A percentile compares a stretch with the other conserved stretches of the same genome.
These are phyloP conservation scores for Aegithalos caudatus DNA, from an alignment of 2,113 vertebrate species.

Conservation along the genomic window DNA sequence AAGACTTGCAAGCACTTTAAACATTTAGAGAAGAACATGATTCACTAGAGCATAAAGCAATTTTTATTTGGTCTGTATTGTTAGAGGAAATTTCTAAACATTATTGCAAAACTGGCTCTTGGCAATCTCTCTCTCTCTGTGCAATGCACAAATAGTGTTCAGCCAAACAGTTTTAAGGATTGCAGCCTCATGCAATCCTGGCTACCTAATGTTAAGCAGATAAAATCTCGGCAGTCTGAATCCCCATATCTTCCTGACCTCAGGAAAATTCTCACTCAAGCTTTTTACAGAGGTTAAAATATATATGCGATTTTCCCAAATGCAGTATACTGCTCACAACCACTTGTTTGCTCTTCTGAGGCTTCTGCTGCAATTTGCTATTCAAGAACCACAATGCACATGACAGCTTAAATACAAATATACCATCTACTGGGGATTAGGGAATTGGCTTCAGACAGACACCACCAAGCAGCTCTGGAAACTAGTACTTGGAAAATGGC, in stretches of 20 bases:
- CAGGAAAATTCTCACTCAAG: background rate
- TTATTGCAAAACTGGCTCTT: slow-evolving; percentile 37
- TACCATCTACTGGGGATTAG: background rate
- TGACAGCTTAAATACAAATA: background rate
- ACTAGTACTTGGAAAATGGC: background rate
- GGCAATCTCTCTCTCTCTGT: background rate
- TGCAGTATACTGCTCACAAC: background rate
- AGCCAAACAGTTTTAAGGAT: slow-evolving; percentile 17
- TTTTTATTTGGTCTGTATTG: background rate
- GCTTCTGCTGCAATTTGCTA: background rate
- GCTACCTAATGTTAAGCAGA: background rate
- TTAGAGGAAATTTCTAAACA: slow-evolving; percentile 7
- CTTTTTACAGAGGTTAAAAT: background rate
- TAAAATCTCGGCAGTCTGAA: background rate
- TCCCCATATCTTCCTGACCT: background rate
- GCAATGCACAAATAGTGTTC: background rate
- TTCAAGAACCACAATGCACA: background rate
- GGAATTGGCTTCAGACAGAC: background rate
- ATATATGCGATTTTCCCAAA: background rate
- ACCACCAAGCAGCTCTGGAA: background rate
- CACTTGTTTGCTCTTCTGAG: background rate
- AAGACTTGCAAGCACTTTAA: background rate
- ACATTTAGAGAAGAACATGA: background rate
- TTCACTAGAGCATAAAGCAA: background rate
- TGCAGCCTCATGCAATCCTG: background rate